These are phyloP conservation scores for Nudaria mundana DNA, from an alignment of 2,888 invertebrate genomes.

Conservation along the genomic window DNA sequence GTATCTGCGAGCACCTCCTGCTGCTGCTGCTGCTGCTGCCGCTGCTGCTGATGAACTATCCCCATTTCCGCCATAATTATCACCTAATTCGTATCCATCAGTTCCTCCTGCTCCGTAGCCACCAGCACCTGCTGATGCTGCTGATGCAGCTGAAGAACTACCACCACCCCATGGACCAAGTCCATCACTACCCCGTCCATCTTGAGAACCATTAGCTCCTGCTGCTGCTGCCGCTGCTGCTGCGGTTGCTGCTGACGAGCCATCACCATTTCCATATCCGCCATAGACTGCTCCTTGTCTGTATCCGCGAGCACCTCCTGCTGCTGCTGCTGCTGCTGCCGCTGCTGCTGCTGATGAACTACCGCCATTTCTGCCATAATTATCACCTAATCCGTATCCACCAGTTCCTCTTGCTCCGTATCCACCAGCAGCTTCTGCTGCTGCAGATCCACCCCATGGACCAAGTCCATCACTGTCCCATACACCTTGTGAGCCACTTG, in stretches of 20 bases:
- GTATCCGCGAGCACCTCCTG: neutral
- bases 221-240: neutral
- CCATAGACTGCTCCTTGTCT: too few relatives aligned
- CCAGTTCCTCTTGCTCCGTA: neutral
- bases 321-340: slow-evolving; percentile 3
- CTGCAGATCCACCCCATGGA: neutral
- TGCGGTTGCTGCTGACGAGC: neutral
- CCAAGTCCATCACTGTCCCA: neutral
- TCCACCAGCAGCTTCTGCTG: neutral
- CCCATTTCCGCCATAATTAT: neutral
- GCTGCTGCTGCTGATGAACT: slow-evolving; percentile 3
- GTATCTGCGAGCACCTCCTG: too few relatives aligned
- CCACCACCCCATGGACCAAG: neutral
- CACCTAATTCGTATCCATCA: too few relatives aligned
- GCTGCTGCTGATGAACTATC: neutral
- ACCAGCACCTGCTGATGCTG: neutral
- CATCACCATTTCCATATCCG: neutral
- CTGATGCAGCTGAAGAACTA: neutral
- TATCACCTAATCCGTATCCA: neutral
- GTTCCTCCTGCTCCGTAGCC: too few relatives aligned
- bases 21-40: slow-evolving; percentile 7
- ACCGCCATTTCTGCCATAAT: slow-evolving; percentile 2
- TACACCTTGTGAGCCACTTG: neutral
- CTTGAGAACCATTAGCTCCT: neutral
- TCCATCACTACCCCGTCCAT: neutral